Conservation (phyloP, 1,140 invertebrate species). For the Calephelis nemesis region DNA sequence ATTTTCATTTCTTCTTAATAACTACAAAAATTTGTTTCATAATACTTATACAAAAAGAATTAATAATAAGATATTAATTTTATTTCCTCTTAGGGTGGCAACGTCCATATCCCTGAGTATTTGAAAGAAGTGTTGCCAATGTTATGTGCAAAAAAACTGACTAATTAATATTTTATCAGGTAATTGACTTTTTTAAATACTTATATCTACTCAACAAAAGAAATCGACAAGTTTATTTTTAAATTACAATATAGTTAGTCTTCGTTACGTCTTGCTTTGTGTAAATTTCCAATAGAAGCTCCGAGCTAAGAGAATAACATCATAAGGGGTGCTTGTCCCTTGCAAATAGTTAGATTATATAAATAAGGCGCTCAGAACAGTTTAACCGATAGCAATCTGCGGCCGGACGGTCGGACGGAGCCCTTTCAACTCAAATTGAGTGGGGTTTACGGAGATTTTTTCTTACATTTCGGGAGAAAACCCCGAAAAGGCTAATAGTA, state of each 20-base stretch:
- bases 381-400: constrained; percentile 67
- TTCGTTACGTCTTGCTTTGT: constrained; percentile 12
- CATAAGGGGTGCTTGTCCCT: constrained; percentile 70
- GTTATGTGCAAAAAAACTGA: too few relatives aligned
- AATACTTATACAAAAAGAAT: too few relatives aligned
- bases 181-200: too few relatives aligned
- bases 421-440: constrained; percentile 62
- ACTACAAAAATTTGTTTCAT: too few relatives aligned
- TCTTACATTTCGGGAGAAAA: constrained; percentile 23
- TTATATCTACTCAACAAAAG: too few relatives aligned
- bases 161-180: too few relatives aligned
- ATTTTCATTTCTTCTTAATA: too few relatives aligned
- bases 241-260: constrained; percentile 2
- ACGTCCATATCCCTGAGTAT: too few relatives aligned
- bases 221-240: background rate
- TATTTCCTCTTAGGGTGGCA: too few relatives aligned
- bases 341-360: constrained; percentile 77
- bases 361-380: constrained; percentile 72
- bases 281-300: constrained; percentile 18
- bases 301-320: constrained; percentile 49
- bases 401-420: constrained; percentile 47
- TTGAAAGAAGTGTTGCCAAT: too few relatives aligned
- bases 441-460: constrained; percentile 63
- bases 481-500: constrained; percentile 1
- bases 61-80: too few relatives aligned